A percentile compares a stretch with the other conserved stretches of the same genome.
phyloP scores from a whole-genome alignment of 2,888 invertebrate species.

The Eilema griseolum region DNA sequence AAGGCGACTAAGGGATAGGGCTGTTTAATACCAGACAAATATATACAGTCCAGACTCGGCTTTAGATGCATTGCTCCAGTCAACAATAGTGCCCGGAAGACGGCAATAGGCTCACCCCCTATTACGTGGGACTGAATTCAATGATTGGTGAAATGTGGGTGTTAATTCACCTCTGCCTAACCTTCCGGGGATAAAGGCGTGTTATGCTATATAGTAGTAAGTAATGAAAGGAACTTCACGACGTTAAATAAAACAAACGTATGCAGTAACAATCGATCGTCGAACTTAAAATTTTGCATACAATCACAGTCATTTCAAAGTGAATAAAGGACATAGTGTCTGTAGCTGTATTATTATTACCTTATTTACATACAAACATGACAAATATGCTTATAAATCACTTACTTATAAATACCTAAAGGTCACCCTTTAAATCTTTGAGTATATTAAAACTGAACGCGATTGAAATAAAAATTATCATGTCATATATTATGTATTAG shows the following conservation, averaged over 20 bases:
- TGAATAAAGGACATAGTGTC: constrained; percentile 57
- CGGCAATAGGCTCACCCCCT: too few species aligned
- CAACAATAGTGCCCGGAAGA: too few species aligned
- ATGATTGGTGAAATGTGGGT: too few species aligned
- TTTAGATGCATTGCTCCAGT: too few species aligned
- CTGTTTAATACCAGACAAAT: too few species aligned
- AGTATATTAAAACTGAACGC: not conserved
- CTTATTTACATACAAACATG: constrained; percentile 46
- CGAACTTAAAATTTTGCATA: constrained; percentile 61
- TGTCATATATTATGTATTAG: too few species aligned
- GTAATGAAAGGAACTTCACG: not conserved
- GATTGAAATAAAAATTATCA: not conserved
- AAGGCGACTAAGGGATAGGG: too few species aligned
- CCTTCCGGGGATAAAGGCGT: too few species aligned
- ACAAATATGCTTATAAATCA: constrained; percentile 60
- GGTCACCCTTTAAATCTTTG: not conserved
- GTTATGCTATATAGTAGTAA: too few species aligned
- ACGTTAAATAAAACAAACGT: constrained; percentile 44
- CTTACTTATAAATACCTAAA: constrained; percentile 13
- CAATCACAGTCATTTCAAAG: constrained; percentile 60
- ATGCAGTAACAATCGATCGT: constrained; percentile 46
- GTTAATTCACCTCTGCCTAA: too few species aligned
- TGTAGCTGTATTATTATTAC: constrained; percentile 49
- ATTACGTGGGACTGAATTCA: too few species aligned
- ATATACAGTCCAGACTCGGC: too few species aligned